Percentiles rank a stretch among this genome's conserved stretches.
These are phyloP conservation scores for Peromyscus maniculatus DNA, from an alignment of 2,113 vertebrate genomes.

Conservation along the genomic window DNA sequence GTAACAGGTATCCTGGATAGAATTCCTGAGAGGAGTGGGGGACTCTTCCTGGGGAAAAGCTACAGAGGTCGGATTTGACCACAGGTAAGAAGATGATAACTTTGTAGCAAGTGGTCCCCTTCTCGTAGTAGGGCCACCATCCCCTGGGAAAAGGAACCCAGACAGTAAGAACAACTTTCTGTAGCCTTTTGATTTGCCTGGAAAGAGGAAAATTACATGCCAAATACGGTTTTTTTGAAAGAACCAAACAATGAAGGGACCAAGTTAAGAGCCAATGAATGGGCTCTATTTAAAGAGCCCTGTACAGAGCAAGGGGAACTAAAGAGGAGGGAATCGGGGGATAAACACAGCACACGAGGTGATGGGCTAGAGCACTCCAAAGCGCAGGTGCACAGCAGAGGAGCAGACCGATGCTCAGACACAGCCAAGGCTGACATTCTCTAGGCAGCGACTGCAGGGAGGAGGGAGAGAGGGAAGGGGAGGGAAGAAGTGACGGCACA, in stretches of 20 bases:
- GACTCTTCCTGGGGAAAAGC: not conserved
- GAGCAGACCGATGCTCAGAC: not conserved
- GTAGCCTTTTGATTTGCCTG: not conserved
- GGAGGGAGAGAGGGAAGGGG: not conserved
- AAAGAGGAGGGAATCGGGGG: slow-evolving; percentile 17
- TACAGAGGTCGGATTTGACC: not conserved
- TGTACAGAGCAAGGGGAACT: not conserved
- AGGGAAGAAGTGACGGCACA: not conserved
- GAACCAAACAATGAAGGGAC: slow-evolving; percentile 9
- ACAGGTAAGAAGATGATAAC: not conserved
- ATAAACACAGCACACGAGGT: not conserved
- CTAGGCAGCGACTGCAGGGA: not conserved
- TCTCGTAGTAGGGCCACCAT: not conserved
- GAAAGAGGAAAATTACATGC: not conserved
- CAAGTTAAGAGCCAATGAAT: not conserved
- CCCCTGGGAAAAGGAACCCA: not conserved
- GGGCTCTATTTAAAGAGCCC: not conserved
- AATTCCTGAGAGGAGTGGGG: not conserved
- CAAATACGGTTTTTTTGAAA: not conserved
- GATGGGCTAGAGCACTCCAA: not conserved
- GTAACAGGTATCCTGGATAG: not conserved
- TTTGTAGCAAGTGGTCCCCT: not conserved
- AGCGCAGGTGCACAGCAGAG: not conserved
- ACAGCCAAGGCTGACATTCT: not conserved
- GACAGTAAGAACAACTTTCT: not conserved